phyloP scores from a whole-genome alignment of 30 jellyfish, hydroid and myxozoan species.

The Rhopilema esculentum region DNA sequence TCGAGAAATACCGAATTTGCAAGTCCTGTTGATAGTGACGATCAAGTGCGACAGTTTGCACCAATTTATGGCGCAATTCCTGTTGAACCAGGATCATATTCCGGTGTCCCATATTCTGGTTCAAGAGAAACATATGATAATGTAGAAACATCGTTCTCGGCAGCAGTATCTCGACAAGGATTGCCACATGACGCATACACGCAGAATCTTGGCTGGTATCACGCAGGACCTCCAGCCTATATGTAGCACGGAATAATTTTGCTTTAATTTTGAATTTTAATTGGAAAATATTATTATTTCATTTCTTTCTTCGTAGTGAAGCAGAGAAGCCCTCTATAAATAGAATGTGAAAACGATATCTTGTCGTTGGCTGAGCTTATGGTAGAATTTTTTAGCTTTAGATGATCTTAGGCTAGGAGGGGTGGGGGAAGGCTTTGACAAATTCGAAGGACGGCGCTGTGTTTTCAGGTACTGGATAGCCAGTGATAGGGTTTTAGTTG shows the following conservation, averaged over 20 bases:
- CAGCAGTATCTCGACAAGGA: conserved; percentile 48
- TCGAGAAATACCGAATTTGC: conserved; percentile 40
- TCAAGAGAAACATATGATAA: conserved; percentile 62
- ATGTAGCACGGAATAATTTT: conserved; percentile 4
- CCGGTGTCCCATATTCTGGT: conserved; percentile 41
- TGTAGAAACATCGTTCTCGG: conserved; percentile 27
- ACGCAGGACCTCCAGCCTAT: conserved; percentile 69
- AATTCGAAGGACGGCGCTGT: no score
- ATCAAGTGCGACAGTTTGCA: conserved; percentile 41
- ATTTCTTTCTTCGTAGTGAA: background rate
- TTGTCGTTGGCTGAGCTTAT: background rate
- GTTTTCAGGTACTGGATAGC: no score
- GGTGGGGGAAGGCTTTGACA: no score
- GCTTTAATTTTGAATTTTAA: background rate
- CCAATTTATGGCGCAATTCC: conserved; percentile 45
- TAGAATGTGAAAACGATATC: background rate
- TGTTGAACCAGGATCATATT: conserved; percentile 30
- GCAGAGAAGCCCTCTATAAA: background rate
- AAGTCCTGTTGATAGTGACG: conserved; percentile 11
- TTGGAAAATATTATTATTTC: background rate
- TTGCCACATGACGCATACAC: conserved; percentile 53
- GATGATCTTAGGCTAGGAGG: no score
- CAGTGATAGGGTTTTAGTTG: background rate
- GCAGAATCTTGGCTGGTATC: conserved; percentile 62
- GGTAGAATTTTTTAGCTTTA: background rate